Conservation (phyloP, 1,140 invertebrate genomes). For the Brachionus paranguensis region DNA sequence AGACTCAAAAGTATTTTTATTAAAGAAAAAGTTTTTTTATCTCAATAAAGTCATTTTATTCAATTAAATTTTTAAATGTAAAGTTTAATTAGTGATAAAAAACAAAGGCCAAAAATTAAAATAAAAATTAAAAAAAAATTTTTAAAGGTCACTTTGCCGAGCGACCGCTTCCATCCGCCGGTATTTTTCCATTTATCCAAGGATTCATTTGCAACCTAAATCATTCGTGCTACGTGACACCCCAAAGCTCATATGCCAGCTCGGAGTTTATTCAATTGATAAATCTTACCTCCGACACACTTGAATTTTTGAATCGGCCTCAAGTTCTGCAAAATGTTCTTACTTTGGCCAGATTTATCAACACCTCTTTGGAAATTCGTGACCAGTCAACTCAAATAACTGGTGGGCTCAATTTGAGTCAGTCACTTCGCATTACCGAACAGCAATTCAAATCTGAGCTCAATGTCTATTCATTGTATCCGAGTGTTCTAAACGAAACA, state of each 20-base stretch:
- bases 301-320: constrained; percentile 5
- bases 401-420: not conserved
- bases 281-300: constrained; percentile 44
- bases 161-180: constrained; percentile 62
- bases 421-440: not conserved
- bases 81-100: too few species aligned
- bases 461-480: not conserved
- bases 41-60: too few species aligned
- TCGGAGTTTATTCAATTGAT: constrained; percentile 45
- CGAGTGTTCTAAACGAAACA: not conserved
- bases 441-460: not conserved
- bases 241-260: constrained; percentile 46
- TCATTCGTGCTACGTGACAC: constrained; percentile 58
- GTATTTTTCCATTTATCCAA: constrained; percentile 59
- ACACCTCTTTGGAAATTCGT: not conserved
- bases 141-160: constrained; percentile 61
- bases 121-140: not conserved
- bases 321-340: not conserved
- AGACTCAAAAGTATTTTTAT: too few species aligned
- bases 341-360: not conserved
- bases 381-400: not conserved
- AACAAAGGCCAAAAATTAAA: too few species aligned
- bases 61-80: too few species aligned
- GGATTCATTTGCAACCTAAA: constrained; percentile 60
- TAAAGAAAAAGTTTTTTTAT: too few species aligned